These are phyloP conservation scores for Lepidurus apus DNA, from an alignment of 1,140 invertebrate species.

Conservation along the genomic window DNA sequence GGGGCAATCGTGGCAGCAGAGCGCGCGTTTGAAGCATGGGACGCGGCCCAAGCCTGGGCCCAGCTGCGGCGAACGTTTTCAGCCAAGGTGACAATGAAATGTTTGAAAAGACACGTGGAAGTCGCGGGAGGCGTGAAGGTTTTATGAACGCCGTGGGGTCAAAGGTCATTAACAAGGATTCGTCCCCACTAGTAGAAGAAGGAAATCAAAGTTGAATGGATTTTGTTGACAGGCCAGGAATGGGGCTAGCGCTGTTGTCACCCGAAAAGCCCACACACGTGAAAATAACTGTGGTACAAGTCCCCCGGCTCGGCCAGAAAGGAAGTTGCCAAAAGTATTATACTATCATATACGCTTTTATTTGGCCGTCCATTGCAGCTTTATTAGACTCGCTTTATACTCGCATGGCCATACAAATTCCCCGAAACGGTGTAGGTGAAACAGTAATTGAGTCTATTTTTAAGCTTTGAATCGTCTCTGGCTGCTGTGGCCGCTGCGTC, in stretches of 20 bases:
- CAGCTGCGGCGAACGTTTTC: not conserved
- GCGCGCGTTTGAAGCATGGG: too few species aligned
- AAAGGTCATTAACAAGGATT: not conserved
- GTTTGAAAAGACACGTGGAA: slow-evolving; percentile 18
- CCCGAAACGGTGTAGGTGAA: not conserved
- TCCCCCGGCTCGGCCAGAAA: not conserved
- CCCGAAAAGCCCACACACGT: not conserved
- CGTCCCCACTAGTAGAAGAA: not conserved
- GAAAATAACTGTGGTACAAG: not conserved
- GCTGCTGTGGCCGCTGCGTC: not conserved
- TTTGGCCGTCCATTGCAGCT: slow-evolving; percentile 20
- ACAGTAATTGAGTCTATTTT: slow-evolving; percentile 22
- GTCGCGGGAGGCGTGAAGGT: slow-evolving; percentile 2
- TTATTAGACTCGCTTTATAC: not conserved
- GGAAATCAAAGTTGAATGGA: slow-evolving; percentile 4
- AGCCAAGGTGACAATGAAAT: slow-evolving; percentile 9
- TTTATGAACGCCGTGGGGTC: not conserved
- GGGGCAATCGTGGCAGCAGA: too few species aligned
- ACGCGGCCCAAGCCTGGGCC: not conserved
- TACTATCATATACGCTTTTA: not conserved
- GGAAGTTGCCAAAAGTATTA: not conserved
- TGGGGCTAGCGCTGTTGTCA: not conserved
- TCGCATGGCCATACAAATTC: not conserved
- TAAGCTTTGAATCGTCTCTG: not conserved
- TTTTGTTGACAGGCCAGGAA: slow-evolving; percentile 17